Evolutionary conservation across 2,113 vertebrate genomes (phyloP), one percentile per base, ranked within the genome.

Genomic region (Actenoides hombroni): DNA sequence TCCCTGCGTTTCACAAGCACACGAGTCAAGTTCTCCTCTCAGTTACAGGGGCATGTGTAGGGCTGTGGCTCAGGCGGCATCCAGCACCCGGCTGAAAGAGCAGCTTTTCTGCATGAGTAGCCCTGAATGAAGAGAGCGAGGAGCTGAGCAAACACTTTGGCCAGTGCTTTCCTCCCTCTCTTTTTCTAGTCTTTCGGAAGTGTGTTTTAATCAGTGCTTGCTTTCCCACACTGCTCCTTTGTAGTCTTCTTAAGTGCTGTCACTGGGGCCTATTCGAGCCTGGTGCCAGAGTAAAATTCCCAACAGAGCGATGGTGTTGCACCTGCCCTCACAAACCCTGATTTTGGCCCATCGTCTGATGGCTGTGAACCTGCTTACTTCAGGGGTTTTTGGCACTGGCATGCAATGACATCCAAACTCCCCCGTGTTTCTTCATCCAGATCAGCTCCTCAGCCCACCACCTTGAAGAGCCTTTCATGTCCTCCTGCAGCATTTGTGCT

Each of bases 91-190:
- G 68, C 92, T 95, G 86, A 96, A 97, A 94, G 82, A 91, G 91
- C 84, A 64, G 82, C 54, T 95, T 97, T 95, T 97, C 92, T 0
- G 1, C 96, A 83, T 95, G 94, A 97, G 92, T 94, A 97, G 70
- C 59, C 70, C 74, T 91, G 91, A 96, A 96, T 85, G 94, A 94
- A 70, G 95, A 83, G 74, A 89, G 70, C 74, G 76, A 73, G 86
- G 81, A 96, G 94, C 83, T 95, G 92, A 95, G 83, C 92, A 96
- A 96, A 97, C 88, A 95, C 91, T 95, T 74, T 3, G 83, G 86
- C 74, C 89, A 87, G 86, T 65, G 12, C 94, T 95, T 94, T 73
- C 75, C 81, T 86, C 92, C 40, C 1, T 91, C 83, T 87, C 91
- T 76, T 84, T 94, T 87, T 91, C 86, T 46, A 44, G 57, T 53